These are phyloP conservation scores for Pelosia muscerda DNA, from an alignment of 2,888 invertebrate species.

Conservation along the genomic window DNA sequence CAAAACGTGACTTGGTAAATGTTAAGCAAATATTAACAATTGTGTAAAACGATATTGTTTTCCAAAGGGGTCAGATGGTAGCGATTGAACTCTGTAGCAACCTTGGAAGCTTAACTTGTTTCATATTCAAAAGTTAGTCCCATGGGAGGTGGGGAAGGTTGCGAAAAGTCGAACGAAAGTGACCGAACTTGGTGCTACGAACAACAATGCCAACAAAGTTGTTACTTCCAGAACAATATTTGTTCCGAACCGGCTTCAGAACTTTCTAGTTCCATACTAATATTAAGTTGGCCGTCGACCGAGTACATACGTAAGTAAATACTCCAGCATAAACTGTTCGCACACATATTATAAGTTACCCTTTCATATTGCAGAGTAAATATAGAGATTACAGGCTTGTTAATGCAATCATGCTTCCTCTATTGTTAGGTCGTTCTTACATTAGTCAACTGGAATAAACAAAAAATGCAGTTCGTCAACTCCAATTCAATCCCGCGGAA, in stretches of 20 bases:
- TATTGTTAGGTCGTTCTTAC: too few species aligned
- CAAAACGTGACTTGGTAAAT: constrained; percentile 58
- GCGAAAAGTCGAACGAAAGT: constrained; percentile 69
- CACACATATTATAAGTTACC: neutral
- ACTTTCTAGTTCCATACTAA: constrained; percentile 66
- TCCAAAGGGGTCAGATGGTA: constrained; percentile 50
- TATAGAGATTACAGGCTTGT: too few species aligned
- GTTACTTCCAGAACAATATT: constrained; percentile 70
- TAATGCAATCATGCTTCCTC: too few species aligned
- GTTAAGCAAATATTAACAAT: constrained; percentile 59
- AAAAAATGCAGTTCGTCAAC: too few species aligned
- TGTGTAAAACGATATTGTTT: constrained; percentile 68
- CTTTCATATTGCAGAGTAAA: neutral
- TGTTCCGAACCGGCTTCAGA: constrained; percentile 61
- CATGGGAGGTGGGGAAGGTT: constrained; percentile 53
- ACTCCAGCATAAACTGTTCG: constrained; percentile 3
- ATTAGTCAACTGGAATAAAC: too few species aligned
- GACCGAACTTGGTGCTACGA: constrained; percentile 72
- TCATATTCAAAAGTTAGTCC: constrained; percentile 70
- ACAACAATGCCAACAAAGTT: constrained; percentile 74
- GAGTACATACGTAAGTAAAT: constrained; percentile 41
- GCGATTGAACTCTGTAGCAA: constrained; percentile 59
- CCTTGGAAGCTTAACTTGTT: constrained; percentile 76
- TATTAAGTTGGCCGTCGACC: constrained; percentile 64
- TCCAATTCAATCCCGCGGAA: too few species aligned